Evolutionary conservation across 2,113 vertebrate species (phyloP).

Genomic region (Morone chrysops): DNA sequence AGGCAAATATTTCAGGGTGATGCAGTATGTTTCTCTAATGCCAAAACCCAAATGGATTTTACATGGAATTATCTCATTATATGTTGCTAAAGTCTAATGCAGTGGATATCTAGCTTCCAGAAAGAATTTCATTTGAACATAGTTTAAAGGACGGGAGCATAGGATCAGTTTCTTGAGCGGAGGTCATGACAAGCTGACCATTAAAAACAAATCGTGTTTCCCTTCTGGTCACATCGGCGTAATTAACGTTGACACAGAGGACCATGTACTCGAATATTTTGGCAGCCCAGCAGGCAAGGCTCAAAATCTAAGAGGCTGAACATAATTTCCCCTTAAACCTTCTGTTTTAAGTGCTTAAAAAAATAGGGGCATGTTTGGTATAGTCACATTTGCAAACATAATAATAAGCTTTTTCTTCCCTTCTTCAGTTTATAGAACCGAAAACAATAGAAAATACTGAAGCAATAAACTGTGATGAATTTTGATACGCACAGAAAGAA

Average conservation of each 20-base stretch:
- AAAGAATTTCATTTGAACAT: conserved; percentile 10
- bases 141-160: not conserved
- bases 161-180: not conserved
- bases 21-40: not conserved
- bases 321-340: conserved; percentile 9
- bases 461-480: not conserved
- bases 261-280: not conserved
- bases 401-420: not conserved
- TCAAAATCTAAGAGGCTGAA: not conserved
- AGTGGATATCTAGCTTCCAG: not conserved
- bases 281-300: not conserved
- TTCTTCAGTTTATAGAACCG: not conserved
- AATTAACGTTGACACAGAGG: conserved; percentile 7
- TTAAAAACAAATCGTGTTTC: conserved; percentile 4
- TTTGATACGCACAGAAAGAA: not conserved
- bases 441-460: not conserved
- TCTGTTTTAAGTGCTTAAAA: conserved; percentile 2
- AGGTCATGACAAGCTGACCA: not conserved
- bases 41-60: not conserved
- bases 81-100: not conserved
- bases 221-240: not conserved
- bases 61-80: not conserved
- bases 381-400: not conserved
- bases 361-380: not conserved
- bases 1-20: not conserved